Evolutionary conservation across 2,888 invertebrate species (phyloP).

Genomic region (Seladonia tumulorum): DNA sequence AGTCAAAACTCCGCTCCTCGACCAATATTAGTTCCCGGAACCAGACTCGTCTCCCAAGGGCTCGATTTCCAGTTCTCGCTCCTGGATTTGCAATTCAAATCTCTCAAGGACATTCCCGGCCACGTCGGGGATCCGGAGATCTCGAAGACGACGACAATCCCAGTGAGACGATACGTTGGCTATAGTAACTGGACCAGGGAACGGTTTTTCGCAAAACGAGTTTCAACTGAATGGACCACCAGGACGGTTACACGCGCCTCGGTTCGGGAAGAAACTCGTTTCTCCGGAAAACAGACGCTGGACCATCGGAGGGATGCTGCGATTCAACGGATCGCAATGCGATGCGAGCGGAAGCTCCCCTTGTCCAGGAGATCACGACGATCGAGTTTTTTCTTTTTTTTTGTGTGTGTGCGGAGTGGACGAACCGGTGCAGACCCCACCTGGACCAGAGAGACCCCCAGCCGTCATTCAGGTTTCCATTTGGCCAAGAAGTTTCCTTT

Average conservation of each 20-base stretch:
- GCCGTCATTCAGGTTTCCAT: conserved; percentile 80
- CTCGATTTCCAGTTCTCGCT: not conserved
- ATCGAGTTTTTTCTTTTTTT: conserved; percentile 75
- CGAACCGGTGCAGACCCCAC: conserved; percentile 83
- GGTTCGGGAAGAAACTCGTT: conserved; percentile 58
- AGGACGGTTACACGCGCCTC: conserved; percentile 38
- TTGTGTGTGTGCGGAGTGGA: conserved; percentile 73
- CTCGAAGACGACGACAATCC: conserved; percentile 48
- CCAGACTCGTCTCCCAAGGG: not conserved
- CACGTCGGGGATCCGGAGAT: not conserved
- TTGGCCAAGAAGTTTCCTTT: conserved; percentile 68
- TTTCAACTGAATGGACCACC: conserved; percentile 61
- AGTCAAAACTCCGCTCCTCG: not conserved
- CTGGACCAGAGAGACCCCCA: conserved; percentile 83
- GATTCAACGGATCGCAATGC: conserved; percentile 39
- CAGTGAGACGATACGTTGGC: not conserved
- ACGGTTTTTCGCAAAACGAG: conserved; percentile 56
- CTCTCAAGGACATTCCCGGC: not conserved
- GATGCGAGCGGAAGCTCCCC: conserved; percentile 38
- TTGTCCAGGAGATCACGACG: conserved; percentile 57
- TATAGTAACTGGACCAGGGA: conserved; percentile 29
- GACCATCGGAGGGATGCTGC: conserved; percentile 70
- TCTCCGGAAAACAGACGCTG: conserved; percentile 32
- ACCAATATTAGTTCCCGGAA: not conserved
- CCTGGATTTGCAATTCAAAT: conserved; percentile 24